Base-by-base conservation (phyloP, 2,113 vertebrate species). In the Trogon surrucura region DNA sequence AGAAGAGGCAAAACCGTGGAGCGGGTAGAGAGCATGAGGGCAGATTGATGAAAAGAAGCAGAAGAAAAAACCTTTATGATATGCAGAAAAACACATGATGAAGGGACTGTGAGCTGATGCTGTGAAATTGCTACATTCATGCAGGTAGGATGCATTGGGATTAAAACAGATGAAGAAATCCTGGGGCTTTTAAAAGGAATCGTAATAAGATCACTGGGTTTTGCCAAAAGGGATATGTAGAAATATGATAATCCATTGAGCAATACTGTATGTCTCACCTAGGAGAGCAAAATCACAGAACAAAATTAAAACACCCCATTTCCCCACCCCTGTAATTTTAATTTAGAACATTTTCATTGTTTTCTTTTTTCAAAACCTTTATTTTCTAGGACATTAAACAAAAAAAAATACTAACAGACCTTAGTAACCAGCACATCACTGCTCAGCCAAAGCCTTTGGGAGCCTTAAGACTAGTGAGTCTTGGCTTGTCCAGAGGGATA, bases 171-270 rank as follows among this genome's bases (percentile, higher is more conserved):
- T 93, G 61, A 89, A 64, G 83, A 95, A 95, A 95, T 79, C 53
- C 11, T 53, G 29, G 5, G 2, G 14, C 72, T 91, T 95, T 89
- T 91, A 89, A 88, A 91, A 25, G 20, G 5, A 4, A 5, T 61
- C n/a, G 54, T 91, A 88, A 45, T 91, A 89, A 87, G 70, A 93
- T 81, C 45, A 17, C 16, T 57, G 27, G 29, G 38, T 91, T 93
- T 93, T 57, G 87, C 81, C 78, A 88, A 72, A 91, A 92, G 51
- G n/a, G 21, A 8, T 80, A 69, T 61, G 57, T 72, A 91, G 89
- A 94, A 94, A 88, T 92, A 78, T 11, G 26, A 84, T 65, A 94
- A 92, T 91, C 19, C 26, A 27, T 91, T 95, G 53, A 92, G 91
- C 48, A 96, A 95, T 57, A 62, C 26, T 38, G 14, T 34, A 16